Evolutionary conservation across 2,888 invertebrate genomes (phyloP), one percentile per base, ranked within the genome.

Genomic region (Parascotia fuliginaria): DNA sequence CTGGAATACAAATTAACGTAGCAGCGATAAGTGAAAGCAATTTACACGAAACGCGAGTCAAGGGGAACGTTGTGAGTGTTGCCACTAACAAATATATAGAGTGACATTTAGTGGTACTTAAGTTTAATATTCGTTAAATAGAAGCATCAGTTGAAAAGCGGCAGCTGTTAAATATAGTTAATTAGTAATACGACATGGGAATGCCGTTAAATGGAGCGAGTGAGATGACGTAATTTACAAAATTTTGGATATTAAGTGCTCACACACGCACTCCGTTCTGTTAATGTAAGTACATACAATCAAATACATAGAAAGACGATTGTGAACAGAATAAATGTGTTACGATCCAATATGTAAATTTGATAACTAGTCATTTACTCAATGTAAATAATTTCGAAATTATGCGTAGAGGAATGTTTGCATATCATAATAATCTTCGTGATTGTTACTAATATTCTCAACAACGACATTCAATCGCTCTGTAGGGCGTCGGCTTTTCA

Each of bases 101-200:
- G 83, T 83, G 83, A 87, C 87, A 84, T 84, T 89, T 87, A 88
- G 86, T 79, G 67, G 76, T 81, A 87, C 79, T 89, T 87, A 89
- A 84, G 75, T 76, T 75, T 78, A 77, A 79, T 78, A 83, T 70
- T 75, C 65, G 83, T 85, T 85, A 83, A 88, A 86, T 83, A 80
- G 80, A 79, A 63, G 79, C 81, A 81, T 83, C 83, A 85, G 80
- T 81, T 73, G 70, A 80, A 87, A 81, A 71, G 86, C 83, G 80
- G 79, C 83, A 79, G 81, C 83, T 81, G 84, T 79, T 84, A 83
- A 85, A 83, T 85, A 78, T 75, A 79, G 74, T 74, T 84, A 88
- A 90, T 89, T 88, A 85, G 75, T 74, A 77, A 71, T 77, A 73
- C 78, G 78, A 71, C 71, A 70, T 62, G 65, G 62, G 70, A 72